phyloP scores from a whole-genome alignment of 2,888 invertebrate genomes.

The Agrypnus murinus region DNA sequence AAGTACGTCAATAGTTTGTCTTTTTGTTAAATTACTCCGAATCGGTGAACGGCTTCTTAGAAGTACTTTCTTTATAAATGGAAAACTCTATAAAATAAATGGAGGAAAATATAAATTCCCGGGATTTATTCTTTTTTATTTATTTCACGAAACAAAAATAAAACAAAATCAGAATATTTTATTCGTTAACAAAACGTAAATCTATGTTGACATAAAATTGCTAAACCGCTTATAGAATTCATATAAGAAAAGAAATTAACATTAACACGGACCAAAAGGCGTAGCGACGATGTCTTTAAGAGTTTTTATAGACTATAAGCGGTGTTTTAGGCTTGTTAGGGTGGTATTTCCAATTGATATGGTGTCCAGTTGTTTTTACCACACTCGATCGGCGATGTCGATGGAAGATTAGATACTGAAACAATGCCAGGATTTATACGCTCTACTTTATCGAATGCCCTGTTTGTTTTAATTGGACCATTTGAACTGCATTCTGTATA shows the following conservation, averaged over 20 bases:
- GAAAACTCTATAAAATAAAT: not conserved
- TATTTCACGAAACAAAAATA: not conserved
- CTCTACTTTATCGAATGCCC: constrained; percentile 67
- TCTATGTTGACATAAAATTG: constrained; percentile 32
- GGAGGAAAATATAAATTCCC: not conserved
- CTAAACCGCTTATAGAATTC: constrained; percentile 41
- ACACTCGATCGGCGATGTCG: constrained; percentile 67
- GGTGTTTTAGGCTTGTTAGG: constrained; percentile 66
- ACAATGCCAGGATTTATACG: constrained; percentile 70
- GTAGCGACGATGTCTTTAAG: constrained; percentile 33
- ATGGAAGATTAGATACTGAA: constrained; percentile 69
- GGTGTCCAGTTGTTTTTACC: constrained; percentile 64
- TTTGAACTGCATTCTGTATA: constrained; percentile 60
- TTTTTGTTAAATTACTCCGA: constrained; percentile 32
- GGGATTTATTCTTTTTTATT: not conserved
- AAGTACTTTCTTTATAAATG: not conserved
- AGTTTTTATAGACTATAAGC: constrained; percentile 49
- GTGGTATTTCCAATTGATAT: constrained; percentile 68
- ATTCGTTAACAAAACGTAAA: constrained; percentile 1
- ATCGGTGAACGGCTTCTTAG: constrained; percentile 3
- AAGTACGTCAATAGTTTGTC: constrained; percentile 20
- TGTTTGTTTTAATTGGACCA: constrained; percentile 66
- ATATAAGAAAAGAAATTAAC: constrained; percentile 41
- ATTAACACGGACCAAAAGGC: constrained; percentile 45
- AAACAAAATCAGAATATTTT: no score